These are phyloP conservation scores for Caranx ignobilis DNA, from an alignment of 2,113 vertebrate species.

Conservation along the genomic window DNA sequence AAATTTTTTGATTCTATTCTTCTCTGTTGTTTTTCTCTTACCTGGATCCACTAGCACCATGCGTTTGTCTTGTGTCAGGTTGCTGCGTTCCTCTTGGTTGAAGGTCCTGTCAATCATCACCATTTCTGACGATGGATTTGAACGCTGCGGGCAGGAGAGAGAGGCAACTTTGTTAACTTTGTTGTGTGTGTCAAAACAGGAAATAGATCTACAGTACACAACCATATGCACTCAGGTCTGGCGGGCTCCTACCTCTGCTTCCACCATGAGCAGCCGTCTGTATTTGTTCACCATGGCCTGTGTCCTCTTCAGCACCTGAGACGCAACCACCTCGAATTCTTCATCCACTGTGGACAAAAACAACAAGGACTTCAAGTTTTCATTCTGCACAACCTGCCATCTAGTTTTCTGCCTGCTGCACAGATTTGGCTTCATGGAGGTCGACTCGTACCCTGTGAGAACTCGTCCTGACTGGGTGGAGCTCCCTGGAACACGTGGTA, in stretches of 20 bases:
- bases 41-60: conserved; percentile 94
- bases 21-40: conserved; percentile 69
- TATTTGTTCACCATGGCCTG: conserved; percentile 98
- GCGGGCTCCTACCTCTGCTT: conserved; percentile 89
- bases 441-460: conserved; percentile 80
- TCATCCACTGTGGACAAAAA: conserved; percentile 87
- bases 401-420: no score
- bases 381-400: not conserved
- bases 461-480: conserved; percentile 89
- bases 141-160: conserved; percentile 80
- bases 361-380: not conserved
- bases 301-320: conserved; percentile 93
- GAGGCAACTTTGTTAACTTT: not conserved
- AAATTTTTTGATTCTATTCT: not conserved
- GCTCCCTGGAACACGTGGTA: conserved; percentile 96
- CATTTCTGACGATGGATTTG: conserved; percentile 96
- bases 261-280: conserved; percentile 94
- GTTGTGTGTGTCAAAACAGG: not conserved
- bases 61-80: conserved; percentile 94
- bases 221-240: not conserved
- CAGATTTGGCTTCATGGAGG: not conserved
- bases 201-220: not conserved
- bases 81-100: conserved; percentile 95
- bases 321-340: conserved; percentile 93
- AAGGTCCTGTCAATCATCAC: conserved; percentile 99